Evolutionary conservation across 1,140 invertebrate species (phyloP), one percentile per base, ranked within the genome.

Genomic region (Trichogramma pretiosum): DNA sequence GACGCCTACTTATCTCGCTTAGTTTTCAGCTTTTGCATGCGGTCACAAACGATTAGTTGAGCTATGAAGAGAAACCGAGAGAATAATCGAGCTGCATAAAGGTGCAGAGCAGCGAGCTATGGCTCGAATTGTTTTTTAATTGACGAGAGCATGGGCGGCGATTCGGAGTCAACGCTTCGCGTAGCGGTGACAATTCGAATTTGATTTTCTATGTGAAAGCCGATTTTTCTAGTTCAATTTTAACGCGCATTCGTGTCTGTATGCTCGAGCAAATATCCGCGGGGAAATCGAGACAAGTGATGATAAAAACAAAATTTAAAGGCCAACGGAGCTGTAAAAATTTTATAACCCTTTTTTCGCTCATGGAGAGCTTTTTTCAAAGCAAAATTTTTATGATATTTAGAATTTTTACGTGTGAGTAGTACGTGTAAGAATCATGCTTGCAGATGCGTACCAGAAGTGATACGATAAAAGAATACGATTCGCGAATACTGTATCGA

Each of bases 181-280:
- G n/a, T n/a, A n/a, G n/a, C n/a, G n/a, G n/a, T 24, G 9, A 16
- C 30, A 49, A 19, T 24, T 24, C 24, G 17, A 24, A 46, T 56
- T 56, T 45, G 51, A 53, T 57, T 57, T 57, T n/a, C n/a, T n/a
- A n/a, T n/a, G n/a, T 52, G 30, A 38, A 56, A 57, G 56, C 44
- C 48, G 49, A 51, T 48, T 56, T 57, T 51, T 48, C 51, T 34
- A 39, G 52, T 48, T 53, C 49, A 51, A 56, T 57, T 57, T 46
- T 46, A 48, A 36, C 28, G 33, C 39, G 10, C 21, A 47, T 40
- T 40, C 42, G n/a, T n/a, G n/a, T n/a, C n/a, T n/a, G n/a, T n/a
- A n/a, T n/a, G n/a, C n/a, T n/a, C n/a, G n/a, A 3, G 22, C 2
- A 18, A 26, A 42, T 21, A 32, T 40, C 46, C 39, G 17, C n/a